Evolutionary conservation across 2,797 vertebrate species (phyloP).

Genomic region (Streptopelia turtur): DNA sequence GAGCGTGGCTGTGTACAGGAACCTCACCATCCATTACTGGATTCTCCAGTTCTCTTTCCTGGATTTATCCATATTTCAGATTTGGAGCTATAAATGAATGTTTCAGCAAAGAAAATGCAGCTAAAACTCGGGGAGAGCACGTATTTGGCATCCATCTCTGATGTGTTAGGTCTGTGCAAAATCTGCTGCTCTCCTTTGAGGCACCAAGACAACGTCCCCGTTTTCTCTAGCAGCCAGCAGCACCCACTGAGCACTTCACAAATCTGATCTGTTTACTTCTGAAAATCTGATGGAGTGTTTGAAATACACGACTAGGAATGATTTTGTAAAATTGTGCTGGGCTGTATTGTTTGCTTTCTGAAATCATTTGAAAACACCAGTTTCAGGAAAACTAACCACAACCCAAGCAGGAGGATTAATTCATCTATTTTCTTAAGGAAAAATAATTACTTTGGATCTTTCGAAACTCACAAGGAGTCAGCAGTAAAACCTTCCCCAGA

Average conservation of each 20-base stretch:
- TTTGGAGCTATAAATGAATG: neutral
- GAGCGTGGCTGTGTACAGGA: neutral
- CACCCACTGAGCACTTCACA: neutral
- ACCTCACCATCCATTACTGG: neutral
- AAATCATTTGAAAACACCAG: neutral
- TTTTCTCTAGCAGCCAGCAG: neutral
- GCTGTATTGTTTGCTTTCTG: neutral
- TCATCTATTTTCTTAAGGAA: conserved; percentile 8
- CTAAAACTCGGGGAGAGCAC: neutral
- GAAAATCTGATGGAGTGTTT: neutral
- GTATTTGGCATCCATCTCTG: neutral
- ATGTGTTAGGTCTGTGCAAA: neutral
- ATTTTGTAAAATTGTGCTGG: neutral
- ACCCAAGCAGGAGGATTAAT: neutral
- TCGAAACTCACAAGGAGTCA: neutral
- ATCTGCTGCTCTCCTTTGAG: conserved; percentile 22
- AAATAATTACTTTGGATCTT: neutral
- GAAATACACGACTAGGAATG: neutral
- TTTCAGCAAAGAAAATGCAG: neutral
- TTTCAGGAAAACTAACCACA: neutral
- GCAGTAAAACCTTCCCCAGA: neutral
- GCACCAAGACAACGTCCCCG: neutral
- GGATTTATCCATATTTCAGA: neutral
- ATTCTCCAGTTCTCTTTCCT: neutral
- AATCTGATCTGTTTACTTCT: conserved; percentile 10